Base-by-base conservation (phyloP, 2,797 vertebrate species). In the Tarsius wallacei region DNA sequence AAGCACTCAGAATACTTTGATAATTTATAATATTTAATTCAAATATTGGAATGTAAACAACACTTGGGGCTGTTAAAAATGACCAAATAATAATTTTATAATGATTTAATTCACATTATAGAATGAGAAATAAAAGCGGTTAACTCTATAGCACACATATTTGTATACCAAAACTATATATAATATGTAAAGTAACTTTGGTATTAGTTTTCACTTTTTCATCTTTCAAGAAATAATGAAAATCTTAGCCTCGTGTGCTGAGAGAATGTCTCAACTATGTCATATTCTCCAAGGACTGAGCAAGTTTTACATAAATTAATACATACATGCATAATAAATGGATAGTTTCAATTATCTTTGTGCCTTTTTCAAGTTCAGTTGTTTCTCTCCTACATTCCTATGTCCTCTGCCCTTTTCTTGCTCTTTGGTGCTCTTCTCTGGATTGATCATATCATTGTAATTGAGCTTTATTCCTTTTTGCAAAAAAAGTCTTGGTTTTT, bases 231-330 rank as follows among this genome's bases (percentile, higher is more conserved):
- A 70, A 85, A 63, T 68, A 85, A 33, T 87, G 51, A 96, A 87
- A 93, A 70, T 76, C 36, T 80, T 89, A 94, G 21, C 31, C 55
- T 90, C 22, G 66, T 49, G 15, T 86, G 31, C 87, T 81, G 95
- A 47, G 28, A 92, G 49, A 92, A 66, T 87, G 11, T 90, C 83
- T 96, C 63, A 14, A 78, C 82, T 85, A 17, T 83, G 68, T 95
- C 55, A 87, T 94, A 82, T 85, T 36, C n/a, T 93, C n/a, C n/a
- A 57, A 73, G 28, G 70, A 68, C 55, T 77, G 36, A 89, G n/a
- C 70, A 82, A 7, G 19, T 82, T 96, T 90, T 97, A 93, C 93
- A 97, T 95, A 97, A 94, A 78, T 95, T 22, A 96, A 93, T 71
- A 31, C 8, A 70, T 61, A 47, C n/a, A 94, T 88, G 87, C 63